Base-by-base conservation (phyloP, 2,888 invertebrate genomes). In the Polylopha cassiicola region DNA sequence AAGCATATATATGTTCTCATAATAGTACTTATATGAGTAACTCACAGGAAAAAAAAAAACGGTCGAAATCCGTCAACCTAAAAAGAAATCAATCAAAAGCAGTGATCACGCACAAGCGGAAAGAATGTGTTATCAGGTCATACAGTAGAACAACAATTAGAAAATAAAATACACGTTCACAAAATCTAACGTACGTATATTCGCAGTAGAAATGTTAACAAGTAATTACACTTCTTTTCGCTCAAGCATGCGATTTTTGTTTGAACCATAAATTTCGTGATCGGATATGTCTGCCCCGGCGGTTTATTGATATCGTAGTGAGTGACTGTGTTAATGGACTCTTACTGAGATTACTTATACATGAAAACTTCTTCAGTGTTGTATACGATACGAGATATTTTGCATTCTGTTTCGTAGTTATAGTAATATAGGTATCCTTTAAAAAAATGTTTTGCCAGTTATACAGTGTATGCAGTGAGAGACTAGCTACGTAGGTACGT, bases 21-120 rank as follows among this genome's bases (percentile, higher is more conserved):
- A n/a, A n/a, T n/a, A n/a, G n/a, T n/a, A n/a, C n/a, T n/a, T n/a
- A n/a, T n/a, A n/a, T n/a, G n/a, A n/a, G n/a, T n/a, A n/a, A n/a
- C n/a, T n/a, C n/a, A n/a, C n/a, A n/a, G n/a, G n/a, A n/a, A 26
- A 20, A 20, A 32, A 18, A 23, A 8, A n/a, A 32, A 23, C 18
- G 32, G 21, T 27, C 17, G 31, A 16, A 33, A 29, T 34, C 27
- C 32, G n/a, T 29, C 29, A 22, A 38, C 34, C 34, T 33, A 17
- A 42, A 43, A 43, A 44, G 6, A 39, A 47, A 47, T 30, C 22
- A 43, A 43, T 37, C 30, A 50, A 68, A 85, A 85, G 85, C 85
- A 61, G 85, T 85, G 85, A 78, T 68, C 77, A 84, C 85, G 82
- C 85, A 75, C 66, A 85, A 85, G 85, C 85, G 82, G 80, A 82